These are phyloP conservation scores for Cotesia vestalis DNA, from an alignment of 1,140 invertebrate species.

Conservation along the genomic window DNA sequence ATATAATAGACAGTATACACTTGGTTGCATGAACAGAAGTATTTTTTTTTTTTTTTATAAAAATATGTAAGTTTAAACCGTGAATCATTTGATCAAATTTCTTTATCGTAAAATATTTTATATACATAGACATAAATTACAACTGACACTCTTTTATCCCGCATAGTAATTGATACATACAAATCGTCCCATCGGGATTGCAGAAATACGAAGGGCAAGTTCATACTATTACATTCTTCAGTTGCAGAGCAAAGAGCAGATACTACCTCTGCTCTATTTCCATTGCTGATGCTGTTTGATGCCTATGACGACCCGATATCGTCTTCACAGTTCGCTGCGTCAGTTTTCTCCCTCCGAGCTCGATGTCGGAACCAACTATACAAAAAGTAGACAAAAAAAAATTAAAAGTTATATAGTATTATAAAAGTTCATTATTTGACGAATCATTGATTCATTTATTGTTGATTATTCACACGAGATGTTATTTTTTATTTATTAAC, in stretches of 20 bases:
- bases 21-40: too few relatives aligned
- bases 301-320: constrained; percentile 50
- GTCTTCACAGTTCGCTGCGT: constrained; percentile 55
- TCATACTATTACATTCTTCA: too few relatives aligned
- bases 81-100: too few relatives aligned
- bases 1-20: too few relatives aligned
- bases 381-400: constrained; percentile 36
- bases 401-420: constrained; percentile 1
- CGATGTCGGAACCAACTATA: constrained; percentile 2
- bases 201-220: constrained; percentile 34
- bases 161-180: constrained; percentile 52
- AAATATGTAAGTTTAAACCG: background rate
- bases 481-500: too few relatives aligned
- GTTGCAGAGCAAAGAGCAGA: background rate
- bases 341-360: constrained; percentile 38
- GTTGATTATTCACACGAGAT: too few relatives aligned
- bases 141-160: constrained; percentile 2
- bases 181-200: constrained; percentile 50
- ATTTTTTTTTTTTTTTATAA: background rate
- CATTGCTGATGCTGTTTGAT: constrained; percentile 54
- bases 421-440: too few relatives aligned
- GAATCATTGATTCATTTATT: too few relatives aligned
- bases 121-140: constrained; percentile 2
- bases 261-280: constrained; percentile 38
- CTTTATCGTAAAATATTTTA: background rate